Evolutionary conservation across 2,113 vertebrate genomes (phyloP), one percentile per base, ranked within the genome.

Genomic region (Pelobates fuscus): DNA sequence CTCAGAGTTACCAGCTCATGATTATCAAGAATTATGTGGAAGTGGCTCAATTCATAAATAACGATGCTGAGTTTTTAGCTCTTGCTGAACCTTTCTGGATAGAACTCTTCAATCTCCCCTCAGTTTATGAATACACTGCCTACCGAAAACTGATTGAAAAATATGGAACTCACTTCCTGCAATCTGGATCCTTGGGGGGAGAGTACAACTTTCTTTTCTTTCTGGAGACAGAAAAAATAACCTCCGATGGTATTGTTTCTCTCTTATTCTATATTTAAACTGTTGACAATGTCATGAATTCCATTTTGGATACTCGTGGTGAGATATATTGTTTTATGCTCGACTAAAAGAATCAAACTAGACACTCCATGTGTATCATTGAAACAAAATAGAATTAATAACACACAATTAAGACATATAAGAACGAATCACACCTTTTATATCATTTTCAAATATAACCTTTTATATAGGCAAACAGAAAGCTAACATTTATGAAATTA

Each of bases 31-130:
- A 96, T 69, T 87, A 68, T 5, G 94, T 98, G 81, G 94, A 95
- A 84, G 92, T 99, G 83, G 95, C 94, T 77, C 94, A 98, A 77
- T 98, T 99, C 82, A 93, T 94, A 82, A 99, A 96, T 82, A 92
- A 90, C 3, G 92, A 81, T 18, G 94, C 96, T 0, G 87, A 94
- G 63, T 92, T 94, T 79, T 86, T 98, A 64, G 80, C 88, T 10
- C 89, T 98, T 24, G 82, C 96, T 0, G 93, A 96, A 64, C 85
- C 87, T 1, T 98, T 98, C 83, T 97, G 96, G 95, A 94, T 88
- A 78, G 94, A 94, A 14, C 84, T 99, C 70, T 85, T 85, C 20
- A 81, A 82, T 7, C 89, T 99, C 43, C 95, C 96, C 0, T 44
- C 88, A 6, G n/a, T 91, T 0, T 98, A 98, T 0, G 92, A 95